phyloP scores from a whole-genome alignment of 35 echinoderm and acorn worm species.

The Hemicentrotus pulcherrimus region DNA sequence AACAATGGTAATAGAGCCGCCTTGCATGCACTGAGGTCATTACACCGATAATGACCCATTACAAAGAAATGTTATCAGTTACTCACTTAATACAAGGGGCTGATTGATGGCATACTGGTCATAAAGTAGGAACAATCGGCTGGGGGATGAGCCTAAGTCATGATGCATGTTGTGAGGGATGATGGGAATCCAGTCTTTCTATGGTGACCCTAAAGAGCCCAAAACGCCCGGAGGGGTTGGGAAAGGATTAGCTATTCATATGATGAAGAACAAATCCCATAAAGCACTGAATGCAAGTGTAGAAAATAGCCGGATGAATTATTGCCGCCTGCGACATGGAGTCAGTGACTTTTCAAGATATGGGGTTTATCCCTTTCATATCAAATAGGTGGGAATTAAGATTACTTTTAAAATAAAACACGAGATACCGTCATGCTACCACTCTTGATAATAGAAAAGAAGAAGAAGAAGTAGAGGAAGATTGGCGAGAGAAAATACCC shows the following conservation, averaged over 20 bases:
- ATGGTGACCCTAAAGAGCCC: conserved; percentile 48
- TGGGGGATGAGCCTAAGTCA: conserved; percentile 51
- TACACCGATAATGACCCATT: conserved; percentile 43
- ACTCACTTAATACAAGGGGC: conserved; percentile 39
- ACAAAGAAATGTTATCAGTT: conserved; percentile 50
- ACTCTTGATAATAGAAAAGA: conserved; percentile 13
- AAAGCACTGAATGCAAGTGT: conserved; percentile 49
- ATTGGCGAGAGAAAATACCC: not conserved
- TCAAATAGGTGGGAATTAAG: not conserved
- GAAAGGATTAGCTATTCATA: conserved; percentile 54
- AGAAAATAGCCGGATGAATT: conserved; percentile 47
- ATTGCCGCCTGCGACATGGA: conserved; percentile 32
- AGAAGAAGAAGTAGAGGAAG: not conserved
- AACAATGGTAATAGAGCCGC: conserved; percentile 43
- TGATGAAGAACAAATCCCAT: conserved; percentile 48
- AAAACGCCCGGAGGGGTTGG: conserved; percentile 7
- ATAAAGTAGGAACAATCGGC: conserved; percentile 35
- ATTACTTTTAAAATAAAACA: not conserved
- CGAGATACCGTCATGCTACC: not conserved
- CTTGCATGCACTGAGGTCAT: conserved; percentile 26
- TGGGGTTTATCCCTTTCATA: conserved; percentile 11
- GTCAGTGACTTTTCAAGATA: not conserved
- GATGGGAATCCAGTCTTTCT: conserved; percentile 29
- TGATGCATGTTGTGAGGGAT: conserved; percentile 34
- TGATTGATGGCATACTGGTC: conserved; percentile 24